Percentiles rank a stretch among this genome's conserved stretches.
phyloP scores from a whole-genome alignment of 2,113 vertebrate genomes.

The Stegastes partitus region DNA sequence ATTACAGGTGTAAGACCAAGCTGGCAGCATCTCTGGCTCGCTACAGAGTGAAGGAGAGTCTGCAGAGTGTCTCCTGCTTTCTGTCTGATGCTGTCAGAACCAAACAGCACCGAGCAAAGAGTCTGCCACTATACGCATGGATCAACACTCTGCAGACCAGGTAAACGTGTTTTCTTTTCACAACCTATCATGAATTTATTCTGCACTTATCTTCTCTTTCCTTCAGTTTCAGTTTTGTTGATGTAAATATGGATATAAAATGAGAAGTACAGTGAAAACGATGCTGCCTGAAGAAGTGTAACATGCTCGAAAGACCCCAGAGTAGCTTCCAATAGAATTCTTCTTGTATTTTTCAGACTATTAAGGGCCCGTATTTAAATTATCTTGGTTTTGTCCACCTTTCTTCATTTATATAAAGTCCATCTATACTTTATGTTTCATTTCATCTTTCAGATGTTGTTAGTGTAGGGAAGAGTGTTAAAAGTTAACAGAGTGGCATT shows the following conservation, averaged over 20 bases:
- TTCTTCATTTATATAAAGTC: background rate
- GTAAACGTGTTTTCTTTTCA: slow-evolving; percentile 81
- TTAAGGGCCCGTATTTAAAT: background rate
- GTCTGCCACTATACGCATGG: slow-evolving; percentile 90
- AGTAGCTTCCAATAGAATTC: too few species aligned
- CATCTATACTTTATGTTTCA: too few species aligned
- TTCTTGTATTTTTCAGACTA: too few species aligned
- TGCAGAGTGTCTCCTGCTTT: slow-evolving; percentile 88
- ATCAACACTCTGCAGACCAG: slow-evolving; percentile 89
- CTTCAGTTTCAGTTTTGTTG: background rate
- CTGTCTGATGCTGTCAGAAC: slow-evolving; percentile 86
- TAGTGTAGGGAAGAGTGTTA: background rate
- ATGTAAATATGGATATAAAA: background rate
- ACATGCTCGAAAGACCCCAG: too few species aligned
- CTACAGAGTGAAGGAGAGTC: slow-evolving; percentile 89
- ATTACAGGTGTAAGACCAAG: slow-evolving; percentile 89
- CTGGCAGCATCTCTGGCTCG: slow-evolving; percentile 92
- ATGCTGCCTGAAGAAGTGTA: background rate
- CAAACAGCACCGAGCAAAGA: slow-evolving; percentile 86
- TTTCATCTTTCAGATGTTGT: background rate
- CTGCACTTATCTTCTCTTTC: background rate
- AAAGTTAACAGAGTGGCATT: background rate
- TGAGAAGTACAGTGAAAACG: background rate
- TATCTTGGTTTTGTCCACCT: background rate
- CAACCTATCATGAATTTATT: background rate